Evolutionary conservation across 2,888 invertebrate species (phyloP), one percentile per base, ranked within the genome.

Genomic region (Ceramica pisi): DNA sequence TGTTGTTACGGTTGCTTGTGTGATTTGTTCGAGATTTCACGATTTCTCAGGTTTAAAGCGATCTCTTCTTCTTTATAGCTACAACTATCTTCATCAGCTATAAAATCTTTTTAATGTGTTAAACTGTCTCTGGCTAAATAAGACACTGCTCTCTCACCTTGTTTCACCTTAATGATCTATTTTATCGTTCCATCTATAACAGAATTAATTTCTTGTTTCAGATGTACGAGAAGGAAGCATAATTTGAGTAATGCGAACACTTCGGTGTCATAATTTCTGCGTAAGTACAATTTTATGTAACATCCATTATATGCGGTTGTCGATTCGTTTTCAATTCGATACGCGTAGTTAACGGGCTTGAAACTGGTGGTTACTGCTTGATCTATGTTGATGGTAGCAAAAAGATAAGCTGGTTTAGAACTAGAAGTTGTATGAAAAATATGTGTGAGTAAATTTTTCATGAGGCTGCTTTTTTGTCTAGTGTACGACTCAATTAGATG

Each of bases 211-310:
- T 81, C 81, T 92, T 93, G 88, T 94, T 94, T 68, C 94, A 95
- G 95, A 93, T 95, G 91, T 86, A 85, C 79, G 85, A 86, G 85
- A 87, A 90, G 89, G 87, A 85, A 83, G 85, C 87, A 91, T 91
- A 90, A 90, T 90, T 88, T 91, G 90, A 94, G 95, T 94, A 94
- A 95, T 95, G 95, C 92, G 88, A 94, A 92, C 88, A 91, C 90
- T 88, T 86, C 87, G 92, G 91, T 88, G 87, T 88, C 81, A 90
- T 86, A 90, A 92, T 89, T 90, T 89, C 86, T 90, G 94, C 92
- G 95, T 95, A 86, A 95, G 95, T 95, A 81, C 73, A 73, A 53
- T 81, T 78, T 71, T 78, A 71, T 65, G 69, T 73, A 74, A 82
- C 51, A 69, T 72, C 71, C 50, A 82, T 82, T 80, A 73, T 78